Base-by-base conservation (phyloP, 2,888 invertebrate species). In the Rhabditoides inermis region DNA sequence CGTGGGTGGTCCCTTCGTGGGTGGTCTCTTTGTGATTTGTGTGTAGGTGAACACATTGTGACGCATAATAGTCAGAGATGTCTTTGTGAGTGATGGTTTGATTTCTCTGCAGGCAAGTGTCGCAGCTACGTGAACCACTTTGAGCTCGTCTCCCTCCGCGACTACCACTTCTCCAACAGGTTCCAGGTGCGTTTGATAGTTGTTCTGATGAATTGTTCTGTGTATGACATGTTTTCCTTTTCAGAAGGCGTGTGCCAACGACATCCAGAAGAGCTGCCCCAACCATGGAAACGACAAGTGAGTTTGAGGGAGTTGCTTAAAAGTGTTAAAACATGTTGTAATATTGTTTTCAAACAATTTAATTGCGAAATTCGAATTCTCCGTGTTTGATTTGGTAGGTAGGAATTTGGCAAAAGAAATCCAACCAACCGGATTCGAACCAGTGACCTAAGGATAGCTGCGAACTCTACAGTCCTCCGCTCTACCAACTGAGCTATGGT, bases 71-170 rank as follows among this genome's bases (percentile, higher is more conserved):
- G 7, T 7, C 32, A 15, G 32, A 32, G 32, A 32, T 7, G 32
- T 15, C 7, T n/a, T 32, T 32, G 32, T 15, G 7, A 10, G 32
- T 10, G 7, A 7, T 32, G 32, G 7, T 32, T 15, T 32, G n/a
- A n/a, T n/a, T n/a, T n/a, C n/a, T n/a, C n/a, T n/a, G n/a, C n/a
- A n/a, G n/a, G 54, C 37, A 61, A 61, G 41, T 64, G 64, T 39
- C 47, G 86, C 60, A 88, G 88, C 35, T 90, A 90, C 56, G 86
- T 98, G 46, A 94, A 95, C 79, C 95, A 98, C 81, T 91, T 92
- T 76, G 95, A 98, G 79, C 81, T 98, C 56, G 87, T 92, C 58
- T 86, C 89, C 2, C 77, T 95, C 61, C 89, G 91, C 78, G 89
- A 90, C 79, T 91, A 89, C 78, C 86, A 86, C 70, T 95, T 94